Evolutionary conservation across 2,888 invertebrate genomes (phyloP).

Genomic region (Furcula furcula): DNA sequence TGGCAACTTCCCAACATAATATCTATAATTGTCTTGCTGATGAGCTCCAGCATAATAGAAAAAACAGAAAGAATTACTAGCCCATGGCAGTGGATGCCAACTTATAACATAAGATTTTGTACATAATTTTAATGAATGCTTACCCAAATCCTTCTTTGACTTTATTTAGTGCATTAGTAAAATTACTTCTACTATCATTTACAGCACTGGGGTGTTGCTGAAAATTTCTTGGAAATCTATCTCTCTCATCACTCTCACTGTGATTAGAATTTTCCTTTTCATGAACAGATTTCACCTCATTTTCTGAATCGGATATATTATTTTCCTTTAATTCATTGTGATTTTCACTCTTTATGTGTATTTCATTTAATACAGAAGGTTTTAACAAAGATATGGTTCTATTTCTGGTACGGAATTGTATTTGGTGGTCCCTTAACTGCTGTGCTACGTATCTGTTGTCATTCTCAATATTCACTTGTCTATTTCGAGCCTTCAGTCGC

Average conservation of each 20-base stretch:
- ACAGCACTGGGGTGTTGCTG: slow-evolving; percentile 51
- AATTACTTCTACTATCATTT: slow-evolving; percentile 64
- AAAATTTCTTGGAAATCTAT: slow-evolving; percentile 54
- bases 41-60: too few species aligned
- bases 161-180: slow-evolving; percentile 70
- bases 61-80: too few species aligned
- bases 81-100: too few species aligned
- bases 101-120: too few species aligned
- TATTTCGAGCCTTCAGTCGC: slow-evolving; percentile 65
- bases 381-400: slow-evolving; percentile 67
- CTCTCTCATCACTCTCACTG: slow-evolving; percentile 56
- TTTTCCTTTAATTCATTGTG: slow-evolving; percentile 49
- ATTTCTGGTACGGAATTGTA: slow-evolving; percentile 58
- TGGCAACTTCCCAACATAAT: too few species aligned
- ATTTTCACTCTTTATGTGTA: slow-evolving; percentile 68
- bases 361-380: slow-evolving; percentile 72
- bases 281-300: slow-evolving; percentile 52
- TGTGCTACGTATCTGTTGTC: slow-evolving; percentile 71
- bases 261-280: slow-evolving; percentile 67
- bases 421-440: slow-evolving; percentile 68
- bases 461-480: slow-evolving; percentile 66
- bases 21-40: too few species aligned
- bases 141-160: slow-evolving; percentile 70
- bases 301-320: slow-evolving; percentile 60
- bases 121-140: too few species aligned